These are phyloP conservation scores for Spongilla lacustris DNA, from an alignment of 37 sponge, comb jelly and placozoan species.

Conservation along the genomic window DNA sequence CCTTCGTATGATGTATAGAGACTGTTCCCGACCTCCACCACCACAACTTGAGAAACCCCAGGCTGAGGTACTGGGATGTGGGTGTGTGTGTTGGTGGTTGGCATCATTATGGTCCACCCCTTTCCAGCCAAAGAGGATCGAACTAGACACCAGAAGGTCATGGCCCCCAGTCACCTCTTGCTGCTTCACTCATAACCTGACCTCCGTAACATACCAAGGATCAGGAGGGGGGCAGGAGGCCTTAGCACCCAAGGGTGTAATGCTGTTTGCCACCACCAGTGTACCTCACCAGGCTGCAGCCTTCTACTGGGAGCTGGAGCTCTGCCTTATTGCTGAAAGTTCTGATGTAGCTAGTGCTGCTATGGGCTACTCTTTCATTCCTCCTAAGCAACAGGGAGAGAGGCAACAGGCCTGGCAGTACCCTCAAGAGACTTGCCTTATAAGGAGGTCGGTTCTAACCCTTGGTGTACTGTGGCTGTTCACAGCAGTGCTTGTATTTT, in stretches of 20 bases:
- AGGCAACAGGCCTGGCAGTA: slow-evolving; percentile 29
- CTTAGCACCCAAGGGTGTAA: slow-evolving; percentile 53
- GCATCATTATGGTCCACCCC: too few relatives aligned
- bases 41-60: slow-evolving; percentile 59
- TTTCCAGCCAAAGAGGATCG: slow-evolving; percentile 65
- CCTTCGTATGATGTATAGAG: slow-evolving; percentile 95
- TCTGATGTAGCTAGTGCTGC: slow-evolving; percentile 48
- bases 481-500: neutral
- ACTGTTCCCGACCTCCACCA: slow-evolving; percentile 91
- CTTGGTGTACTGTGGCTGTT: neutral
- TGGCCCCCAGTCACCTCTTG: slow-evolving; percentile 77
- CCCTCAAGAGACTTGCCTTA: slow-evolving; percentile 45
- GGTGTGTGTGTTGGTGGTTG: neutral
- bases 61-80: slow-evolving; percentile 39
- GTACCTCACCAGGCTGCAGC: slow-evolving; percentile 80
- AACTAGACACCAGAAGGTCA: slow-evolving; percentile 44
- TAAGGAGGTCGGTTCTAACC: slow-evolving; percentile 48
- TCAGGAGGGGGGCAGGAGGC: slow-evolving; percentile 9
- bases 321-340: slow-evolving; percentile 62
- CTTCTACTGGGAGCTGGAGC: slow-evolving; percentile 96
- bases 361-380: slow-evolving; percentile 74
- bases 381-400: slow-evolving; percentile 47
- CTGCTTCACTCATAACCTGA: slow-evolving; percentile 70
- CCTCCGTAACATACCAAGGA: slow-evolving; percentile 69
- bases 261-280: slow-evolving; percentile 56